Base-by-base conservation (phyloP, 2,113 vertebrate species). In the Verasper variegatus region DNA sequence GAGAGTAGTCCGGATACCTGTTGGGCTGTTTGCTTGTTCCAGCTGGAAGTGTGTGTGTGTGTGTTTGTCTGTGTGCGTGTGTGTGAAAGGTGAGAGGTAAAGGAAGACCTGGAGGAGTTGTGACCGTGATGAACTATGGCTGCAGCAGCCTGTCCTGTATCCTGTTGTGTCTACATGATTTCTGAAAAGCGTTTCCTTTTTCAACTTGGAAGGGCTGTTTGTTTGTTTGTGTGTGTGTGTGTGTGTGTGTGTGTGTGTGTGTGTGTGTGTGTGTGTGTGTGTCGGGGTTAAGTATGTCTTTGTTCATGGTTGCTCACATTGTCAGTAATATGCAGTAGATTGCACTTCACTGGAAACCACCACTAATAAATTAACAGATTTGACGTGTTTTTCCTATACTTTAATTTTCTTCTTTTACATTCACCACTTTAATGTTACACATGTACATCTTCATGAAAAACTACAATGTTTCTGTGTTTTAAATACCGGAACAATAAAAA, bases 1-100 rank as follows among this genome's bases (percentile, higher is more conserved):
- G 93, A 89, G 93, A 85, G 26, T 84, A 81, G 83, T 77, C 93
- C 93, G 92, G 94, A 93, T 92, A 94, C 91, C 90, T 90, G 92
- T 51, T 31, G 72, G 62, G 65, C 63, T 82, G 87, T 90, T 90
- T 91, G 77, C 86, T 78, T 37, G 51, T 66, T n/a, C 86, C 60
- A 60, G 59, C 71, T 86, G 81, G 60, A 78, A 55, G 61, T 67
- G 35, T 31, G 55, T 76, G 71, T 68, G 65, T 80, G 82, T 79
- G 83, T 84, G 81, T 68, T 61, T 23, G 68, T 62, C 26, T 42
- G 61, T 74, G 69, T 71, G 71, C 76, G 81, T 76, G 56, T 62
- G 37, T 31, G 63, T 74, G 70, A 74, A 80, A 91, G 86, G 86
- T 90, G 90, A 82, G 83, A 90, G 89, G 80, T 63, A 81, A 82